These are phyloP conservation scores for Ptyas mucosa DNA, from an alignment of 2,113 vertebrate genomes.

Conservation along the genomic window DNA sequence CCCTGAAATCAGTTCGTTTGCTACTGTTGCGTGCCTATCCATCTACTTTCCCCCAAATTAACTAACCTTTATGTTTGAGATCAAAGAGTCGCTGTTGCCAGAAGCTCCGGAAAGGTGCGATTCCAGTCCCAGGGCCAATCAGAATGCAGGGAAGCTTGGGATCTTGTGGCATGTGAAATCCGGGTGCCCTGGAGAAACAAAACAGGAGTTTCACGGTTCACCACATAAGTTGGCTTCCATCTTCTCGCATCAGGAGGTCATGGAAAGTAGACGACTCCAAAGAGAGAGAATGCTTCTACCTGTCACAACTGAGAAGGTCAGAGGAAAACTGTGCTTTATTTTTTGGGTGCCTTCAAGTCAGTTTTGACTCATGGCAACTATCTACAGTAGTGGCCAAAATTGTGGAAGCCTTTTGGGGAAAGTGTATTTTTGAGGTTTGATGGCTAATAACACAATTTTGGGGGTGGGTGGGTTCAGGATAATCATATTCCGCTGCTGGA, in stretches of 20 bases:
- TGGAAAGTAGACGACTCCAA: neutral
- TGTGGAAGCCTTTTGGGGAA: too few relatives aligned
- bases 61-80: constrained; percentile 86
- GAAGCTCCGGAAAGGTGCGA: constrained; percentile 97
- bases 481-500: too few relatives aligned
- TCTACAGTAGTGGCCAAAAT: neutral
- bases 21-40: rapidly evolving
- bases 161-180: constrained; percentile 92
- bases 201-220: neutral
- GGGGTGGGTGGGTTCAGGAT: too few relatives aligned
- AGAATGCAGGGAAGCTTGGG: constrained; percentile 91
- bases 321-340: neutral
- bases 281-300: neutral
- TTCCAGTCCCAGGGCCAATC: constrained; percentile 92
- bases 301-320: neutral
- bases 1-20: neutral
- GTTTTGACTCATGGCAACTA: neutral
- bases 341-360: neutral
- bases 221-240: neutral
- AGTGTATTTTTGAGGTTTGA: too few relatives aligned
- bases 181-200: constrained; percentile 75
- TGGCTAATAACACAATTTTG: too few relatives aligned
- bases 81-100: constrained; percentile 95
- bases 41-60: rapidly evolving
- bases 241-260: neutral